Evolutionary conservation across 2,113 vertebrate species (phyloP), one percentile per base, ranked within the genome.

Genomic region (Psammodynastes pulverulentus): DNA sequence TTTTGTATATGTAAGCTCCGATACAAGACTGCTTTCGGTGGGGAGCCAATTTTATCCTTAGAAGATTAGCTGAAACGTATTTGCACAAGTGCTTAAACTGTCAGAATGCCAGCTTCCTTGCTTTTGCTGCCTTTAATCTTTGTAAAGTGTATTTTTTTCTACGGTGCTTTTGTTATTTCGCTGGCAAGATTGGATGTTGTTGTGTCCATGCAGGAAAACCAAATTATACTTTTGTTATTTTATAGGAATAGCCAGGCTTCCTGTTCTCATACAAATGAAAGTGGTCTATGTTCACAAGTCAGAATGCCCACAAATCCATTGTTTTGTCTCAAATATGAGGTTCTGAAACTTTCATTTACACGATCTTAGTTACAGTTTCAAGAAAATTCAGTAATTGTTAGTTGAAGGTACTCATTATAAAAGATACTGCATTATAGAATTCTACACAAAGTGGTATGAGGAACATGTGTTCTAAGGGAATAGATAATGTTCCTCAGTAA

Each of bases 21-120:
- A 89, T 90, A 24, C 4, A 48, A 1, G 21, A 52, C 62, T 49
- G 9, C 26, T 92, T 72, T 5, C 84, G 45, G 53, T 9, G 1
- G 24, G 92, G 13, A 92, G 34, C 90, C 92, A 84, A 4, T 91
- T 93, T 53, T 5, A 62, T 86, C 46, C 86, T 29, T 91, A 93
- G 51, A 92, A 84, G 62, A 58, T 95, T 48, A 9, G 86, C 84
- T 51, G 49, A 93, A 45, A 92, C 89, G 84, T 94, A 86, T 94
- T 96, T 93, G 46, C 84, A 90, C 29, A 46, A 93, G 15, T 46
- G n/a, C 84, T 95, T 94, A 90, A 17, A 49, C 13, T 92, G 79
- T 84, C 86, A 94, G 53, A 95, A 90, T 93, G 58, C 93, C 86
- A 95, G 24, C 84, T 93, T 89, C 53, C 95, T 95, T 88, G 54